Base-by-base conservation (phyloP, 2,113 vertebrate genomes). In the Uropsilus gracilis region DNA sequence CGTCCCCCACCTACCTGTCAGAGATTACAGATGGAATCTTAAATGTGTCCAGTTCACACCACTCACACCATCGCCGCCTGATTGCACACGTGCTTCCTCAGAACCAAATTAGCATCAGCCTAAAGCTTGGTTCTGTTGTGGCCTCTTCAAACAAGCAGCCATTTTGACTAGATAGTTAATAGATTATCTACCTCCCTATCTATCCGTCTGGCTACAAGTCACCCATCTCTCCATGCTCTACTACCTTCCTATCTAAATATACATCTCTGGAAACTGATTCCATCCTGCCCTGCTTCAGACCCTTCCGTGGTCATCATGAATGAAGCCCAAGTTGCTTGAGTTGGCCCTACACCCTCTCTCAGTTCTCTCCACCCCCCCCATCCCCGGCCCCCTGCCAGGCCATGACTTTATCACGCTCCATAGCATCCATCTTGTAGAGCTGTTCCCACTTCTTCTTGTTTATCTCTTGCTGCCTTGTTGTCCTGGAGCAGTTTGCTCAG, bases 311-410 rank as follows among this genome's bases (percentile, higher is more conserved):
- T 87, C 75, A n/a, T 69, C 16, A 8, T 3, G 59, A 50, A 85
- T 44, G 16, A 32, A 66, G 57, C 10, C 34, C 34, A 90, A 64
- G 59, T 42, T 76, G 3, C 1, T 3, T 0, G 44, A 32, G 20
- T 50, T 9, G 7, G 1, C 30, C 8, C 6, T 30, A 8, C n/a
- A n/a, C 28, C 30, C 14, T 26, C 22, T 20, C 55, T 42, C 13
- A 4, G 0, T 18, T 63, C 14, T 13, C 28, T 26, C 17, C n/a
- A n/a, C 1, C 2, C 61, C 48, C 32, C 3, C n/a, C 24, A 5
- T 1, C 16, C 22, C 12, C 30, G 1, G 7, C 6, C 30, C 24
- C 6, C 46, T 6, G 26, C 34, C 68, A 32, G 26, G n/a, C 24
- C 77, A 28, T 0, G 53, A 11, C 30, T n/a, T 46, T 53, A 1